phyloP scores from a whole-genome alignment of 1,140 invertebrate species.

The Drosophila kurseongensis region DNA sequence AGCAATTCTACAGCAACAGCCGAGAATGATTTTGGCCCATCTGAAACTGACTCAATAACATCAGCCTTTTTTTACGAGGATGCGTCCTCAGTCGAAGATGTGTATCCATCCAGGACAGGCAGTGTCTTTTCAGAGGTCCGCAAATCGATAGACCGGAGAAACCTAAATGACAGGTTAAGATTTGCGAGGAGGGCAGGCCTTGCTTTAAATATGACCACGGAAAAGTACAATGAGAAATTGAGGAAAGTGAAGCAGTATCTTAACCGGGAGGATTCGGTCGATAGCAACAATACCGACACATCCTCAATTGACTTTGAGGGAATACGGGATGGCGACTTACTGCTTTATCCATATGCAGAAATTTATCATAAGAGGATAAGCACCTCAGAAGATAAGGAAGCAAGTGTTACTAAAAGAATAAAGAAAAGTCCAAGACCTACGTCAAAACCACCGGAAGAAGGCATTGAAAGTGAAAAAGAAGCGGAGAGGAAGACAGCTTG shows the following conservation, averaged over 20 bases:
- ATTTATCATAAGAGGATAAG: background rate
- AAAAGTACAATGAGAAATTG: constrained; percentile 2
- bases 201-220: background rate
- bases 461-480: background rate
- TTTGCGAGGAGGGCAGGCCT: background rate
- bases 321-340: background rate
- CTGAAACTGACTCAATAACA: too few relatives aligned
- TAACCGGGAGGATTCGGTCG: background rate
- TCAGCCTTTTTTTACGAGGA: too few relatives aligned
- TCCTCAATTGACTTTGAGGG: background rate
- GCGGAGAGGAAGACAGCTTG: constrained; percentile 2
- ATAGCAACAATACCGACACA: background rate
- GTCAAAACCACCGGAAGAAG: background rate
- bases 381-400: background rate
- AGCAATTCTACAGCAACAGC: too few relatives aligned
- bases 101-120: too few relatives aligned
- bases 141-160: background rate
- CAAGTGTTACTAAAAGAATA: background rate
- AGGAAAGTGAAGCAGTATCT: background rate
- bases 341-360: constrained; percentile 5
- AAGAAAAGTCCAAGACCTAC: background rate
- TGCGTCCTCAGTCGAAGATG: too few relatives aligned
- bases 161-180: background rate
- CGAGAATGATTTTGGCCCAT: too few relatives aligned
- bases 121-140: background rate